Percentiles rank a stretch among this genome's conserved stretches.
phyloP scores from a whole-genome alignment of 1,140 invertebrate genomes.

The Lineus longissimus region DNA sequence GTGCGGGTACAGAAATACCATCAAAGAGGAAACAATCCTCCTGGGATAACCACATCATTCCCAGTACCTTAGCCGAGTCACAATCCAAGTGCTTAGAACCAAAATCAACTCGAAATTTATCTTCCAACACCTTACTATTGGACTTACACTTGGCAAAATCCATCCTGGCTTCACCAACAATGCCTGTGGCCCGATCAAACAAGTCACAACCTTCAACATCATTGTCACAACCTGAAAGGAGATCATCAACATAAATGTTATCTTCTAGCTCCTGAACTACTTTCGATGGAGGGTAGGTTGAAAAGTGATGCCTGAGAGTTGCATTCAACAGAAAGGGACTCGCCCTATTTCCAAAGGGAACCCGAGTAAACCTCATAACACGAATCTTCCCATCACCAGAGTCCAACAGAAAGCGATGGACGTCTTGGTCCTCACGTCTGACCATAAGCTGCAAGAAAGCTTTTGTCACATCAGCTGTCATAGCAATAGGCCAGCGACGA shows the following conservation, averaged over 20 bases:
- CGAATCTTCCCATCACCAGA: background rate
- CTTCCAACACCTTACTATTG: background rate
- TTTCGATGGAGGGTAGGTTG: conserved; percentile 23
- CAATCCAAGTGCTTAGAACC: background rate
- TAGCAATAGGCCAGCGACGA: background rate
- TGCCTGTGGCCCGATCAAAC: conserved; percentile 7
- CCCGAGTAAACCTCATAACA: conserved; percentile 4
- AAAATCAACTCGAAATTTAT: background rate
- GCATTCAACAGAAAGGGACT: conserved; percentile 16
- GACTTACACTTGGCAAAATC: background rate
- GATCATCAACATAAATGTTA: conserved; percentile 56
- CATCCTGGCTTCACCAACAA: background rate
- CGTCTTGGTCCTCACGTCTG: conserved; percentile 1
- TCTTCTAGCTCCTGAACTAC: conserved; percentile 29
- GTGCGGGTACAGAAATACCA: background rate
- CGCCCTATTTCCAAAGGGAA: conserved; percentile 10
- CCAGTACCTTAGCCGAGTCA: background rate
- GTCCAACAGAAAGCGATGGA: conserved; percentile 11
- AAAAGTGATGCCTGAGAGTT: conserved; percentile 25
- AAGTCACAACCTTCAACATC: conserved; percentile 38
- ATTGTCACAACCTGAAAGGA: conserved; percentile 42
- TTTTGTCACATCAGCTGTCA: conserved; percentile 13
- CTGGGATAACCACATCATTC: background rate
- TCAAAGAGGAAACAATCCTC: conserved; percentile 9
- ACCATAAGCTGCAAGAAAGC: conserved; percentile 15